A percentile compares a stretch with the other conserved stretches of the same genome.
These are phyloP conservation scores for Drosophila ercepeae DNA, from an alignment of 1,140 invertebrate species.

Conservation along the genomic window DNA sequence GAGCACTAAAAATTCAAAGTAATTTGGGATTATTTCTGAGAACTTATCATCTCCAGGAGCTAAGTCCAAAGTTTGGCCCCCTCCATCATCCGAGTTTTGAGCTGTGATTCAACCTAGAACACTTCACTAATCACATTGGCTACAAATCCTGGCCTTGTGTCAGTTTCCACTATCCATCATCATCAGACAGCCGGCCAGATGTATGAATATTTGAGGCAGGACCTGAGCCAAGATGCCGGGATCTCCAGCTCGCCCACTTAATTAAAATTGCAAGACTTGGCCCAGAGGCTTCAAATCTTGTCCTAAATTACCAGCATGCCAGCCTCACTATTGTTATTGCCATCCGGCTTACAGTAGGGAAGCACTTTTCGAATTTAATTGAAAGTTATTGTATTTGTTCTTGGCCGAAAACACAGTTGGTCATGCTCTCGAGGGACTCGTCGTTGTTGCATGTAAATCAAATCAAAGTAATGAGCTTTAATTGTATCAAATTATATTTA, in stretches of 20 bases:
- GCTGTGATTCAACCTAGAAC: slow-evolving; percentile 1
- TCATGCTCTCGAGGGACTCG: slow-evolving; percentile 1
- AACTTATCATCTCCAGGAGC: background rate
- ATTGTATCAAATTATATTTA: slow-evolving; percentile 36
- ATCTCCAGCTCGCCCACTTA: slow-evolving; percentile 37
- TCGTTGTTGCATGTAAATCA: slow-evolving; percentile 33
- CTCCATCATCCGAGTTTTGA: slow-evolving; percentile 3
- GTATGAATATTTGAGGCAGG: slow-evolving; percentile 49
- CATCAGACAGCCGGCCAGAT: slow-evolving; percentile 37
- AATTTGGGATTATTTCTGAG: background rate
- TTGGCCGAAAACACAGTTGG: slow-evolving; percentile 1
- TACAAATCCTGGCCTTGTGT: slow-evolving; percentile 41
- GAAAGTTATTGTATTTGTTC: slow-evolving; percentile 48
- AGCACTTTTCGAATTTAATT: slow-evolving; percentile 52
- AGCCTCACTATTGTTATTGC: slow-evolving; percentile 32
- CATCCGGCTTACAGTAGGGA: slow-evolving; percentile 11
- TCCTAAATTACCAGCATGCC: slow-evolving; percentile 43
- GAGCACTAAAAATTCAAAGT: background rate
- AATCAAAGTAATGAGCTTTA: slow-evolving; percentile 36
- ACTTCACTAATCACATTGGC: slow-evolving; percentile 38
- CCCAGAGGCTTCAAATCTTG: slow-evolving; percentile 11
- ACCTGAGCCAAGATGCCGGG: slow-evolving; percentile 12
- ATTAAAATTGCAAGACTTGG: slow-evolving; percentile 51
- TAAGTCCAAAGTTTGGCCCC: background rate
- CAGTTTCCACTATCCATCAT: slow-evolving; percentile 54